These are phyloP conservation scores for Octonoba sinensis DNA, from an alignment of 2,888 invertebrate species.

Conservation along the genomic window DNA sequence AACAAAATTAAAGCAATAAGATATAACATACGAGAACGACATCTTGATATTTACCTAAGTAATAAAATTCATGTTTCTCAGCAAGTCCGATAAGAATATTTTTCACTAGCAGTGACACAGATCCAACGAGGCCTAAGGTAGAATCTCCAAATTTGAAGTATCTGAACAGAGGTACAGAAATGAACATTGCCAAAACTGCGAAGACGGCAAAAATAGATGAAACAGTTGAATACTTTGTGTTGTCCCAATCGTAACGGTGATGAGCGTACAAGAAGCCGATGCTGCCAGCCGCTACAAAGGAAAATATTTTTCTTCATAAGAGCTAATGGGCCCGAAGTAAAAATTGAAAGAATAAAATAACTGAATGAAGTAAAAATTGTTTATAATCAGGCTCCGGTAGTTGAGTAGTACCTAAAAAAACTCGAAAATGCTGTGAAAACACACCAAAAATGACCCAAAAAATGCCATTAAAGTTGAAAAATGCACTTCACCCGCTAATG, in stretches of 20 bases:
- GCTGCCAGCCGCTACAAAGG: constrained; percentile 3
- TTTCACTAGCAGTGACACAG: constrained; percentile 24
- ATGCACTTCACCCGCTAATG: no score
- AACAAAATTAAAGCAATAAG: no score
- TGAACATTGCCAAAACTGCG: not conserved
- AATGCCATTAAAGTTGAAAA: no score
- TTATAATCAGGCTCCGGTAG: no score
- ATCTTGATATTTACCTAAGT: constrained; percentile 19
- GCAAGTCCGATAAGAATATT: constrained; percentile 28
- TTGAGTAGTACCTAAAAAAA: no score
- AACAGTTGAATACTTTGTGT: constrained; percentile 46
- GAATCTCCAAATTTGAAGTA: constrained; percentile 18
- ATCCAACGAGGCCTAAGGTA: constrained; percentile 32
- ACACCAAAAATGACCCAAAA: no score
- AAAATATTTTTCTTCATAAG: not conserved
- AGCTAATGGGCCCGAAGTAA: not conserved
- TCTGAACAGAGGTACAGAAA: constrained; percentile 33
- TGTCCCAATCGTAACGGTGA: constrained; percentile 43
- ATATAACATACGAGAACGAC: no score
- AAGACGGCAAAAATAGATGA: constrained; percentile 37
- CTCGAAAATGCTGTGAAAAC: no score
- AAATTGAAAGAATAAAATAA: not conserved
- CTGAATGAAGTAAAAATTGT: not conserved
- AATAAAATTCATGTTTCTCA: constrained; percentile 2
- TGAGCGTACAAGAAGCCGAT: constrained; percentile 32